A percentile compares a stretch with the other conserved stretches of the same genome.
Evolutionary conservation across 1,140 invertebrate species (phyloP).

Genomic region (Hetaerina americana): DNA sequence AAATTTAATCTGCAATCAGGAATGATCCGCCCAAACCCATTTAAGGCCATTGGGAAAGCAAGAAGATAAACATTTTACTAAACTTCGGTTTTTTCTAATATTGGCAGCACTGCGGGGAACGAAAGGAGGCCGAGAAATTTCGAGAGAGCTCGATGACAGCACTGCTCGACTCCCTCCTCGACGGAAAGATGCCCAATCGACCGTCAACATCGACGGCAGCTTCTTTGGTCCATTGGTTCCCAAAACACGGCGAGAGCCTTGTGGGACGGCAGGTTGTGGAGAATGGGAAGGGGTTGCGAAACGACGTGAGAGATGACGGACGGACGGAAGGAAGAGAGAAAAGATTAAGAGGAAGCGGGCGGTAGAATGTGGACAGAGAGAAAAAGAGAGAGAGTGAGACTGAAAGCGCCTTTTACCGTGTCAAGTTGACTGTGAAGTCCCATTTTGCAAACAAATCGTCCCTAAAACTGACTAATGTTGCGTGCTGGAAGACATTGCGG

Average conservation of each 20-base stretch:
- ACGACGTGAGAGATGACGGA: not conserved
- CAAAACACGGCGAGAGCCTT: not conserved
- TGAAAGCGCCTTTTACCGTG: not conserved
- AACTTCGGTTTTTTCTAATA: no score
- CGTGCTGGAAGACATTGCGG: not conserved
- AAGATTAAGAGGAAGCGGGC: not conserved
- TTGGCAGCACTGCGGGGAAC: no score
- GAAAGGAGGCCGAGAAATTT: not conserved
- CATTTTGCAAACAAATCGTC: not conserved
- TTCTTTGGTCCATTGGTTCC: not conserved
- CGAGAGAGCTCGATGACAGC: not conserved
- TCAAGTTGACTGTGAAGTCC: not conserved
- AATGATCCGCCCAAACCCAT: no score
- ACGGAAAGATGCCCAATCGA: not conserved
- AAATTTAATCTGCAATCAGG: no score
- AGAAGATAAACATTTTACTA: no score
- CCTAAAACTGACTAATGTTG: not conserved
- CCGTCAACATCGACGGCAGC: not conserved
- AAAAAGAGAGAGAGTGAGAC: not conserved
- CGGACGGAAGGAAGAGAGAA: not conserved
- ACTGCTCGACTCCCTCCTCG: not conserved
- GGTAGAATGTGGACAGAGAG: no score
- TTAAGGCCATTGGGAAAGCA: no score
- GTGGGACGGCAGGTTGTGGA: no score
- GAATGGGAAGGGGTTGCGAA: not conserved